Conservation (phyloP, 2,797 vertebrate genomes). For the Odontamblyopus rebecca region DNA sequence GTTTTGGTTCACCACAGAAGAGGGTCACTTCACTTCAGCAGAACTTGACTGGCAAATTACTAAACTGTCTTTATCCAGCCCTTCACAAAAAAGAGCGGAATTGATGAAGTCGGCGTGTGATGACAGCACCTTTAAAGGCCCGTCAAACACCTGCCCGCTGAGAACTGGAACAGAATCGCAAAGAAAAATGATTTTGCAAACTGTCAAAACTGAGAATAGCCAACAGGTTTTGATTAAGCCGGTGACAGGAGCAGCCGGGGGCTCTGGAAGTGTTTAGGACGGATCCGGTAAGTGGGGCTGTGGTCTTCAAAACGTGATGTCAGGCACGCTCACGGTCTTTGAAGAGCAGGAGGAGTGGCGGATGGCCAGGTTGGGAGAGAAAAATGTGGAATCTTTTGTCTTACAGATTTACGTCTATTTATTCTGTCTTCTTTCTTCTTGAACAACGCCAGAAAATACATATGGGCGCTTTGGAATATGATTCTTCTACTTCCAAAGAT, state of each 20-base stretch:
- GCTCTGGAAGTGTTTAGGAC: slow-evolving; percentile 61
- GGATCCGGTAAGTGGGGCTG: slow-evolving; percentile 48
- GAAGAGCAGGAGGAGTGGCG: slow-evolving; percentile 35
- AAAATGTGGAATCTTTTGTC: slow-evolving; percentile 32
- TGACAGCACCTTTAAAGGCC: slow-evolving; percentile 8
- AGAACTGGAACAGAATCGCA: slow-evolving; percentile 10
- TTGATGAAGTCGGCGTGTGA: slow-evolving; percentile 7
- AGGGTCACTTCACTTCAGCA: neutral
- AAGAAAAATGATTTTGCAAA: slow-evolving; percentile 24
- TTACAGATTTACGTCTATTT: slow-evolving; percentile 57
- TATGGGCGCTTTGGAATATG: too few relatives aligned
- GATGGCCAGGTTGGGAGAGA: slow-evolving; percentile 13
- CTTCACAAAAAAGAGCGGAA: neutral
- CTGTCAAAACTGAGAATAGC: slow-evolving; percentile 10
- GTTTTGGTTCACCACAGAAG: neutral
- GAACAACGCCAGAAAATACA: too few relatives aligned
- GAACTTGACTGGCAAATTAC: neutral
- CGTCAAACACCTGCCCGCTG: slow-evolving; percentile 13
- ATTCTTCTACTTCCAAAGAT: too few relatives aligned
- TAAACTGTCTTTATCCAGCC: neutral
- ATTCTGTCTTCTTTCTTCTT: slow-evolving; percentile 23
- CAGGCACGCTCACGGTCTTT: slow-evolving; percentile 44
- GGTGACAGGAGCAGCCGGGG: slow-evolving; percentile 39
- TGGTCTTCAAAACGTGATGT: slow-evolving; percentile 50
- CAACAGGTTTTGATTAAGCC: slow-evolving; percentile 54